phyloP scores from a whole-genome alignment of 2,113 vertebrate species.

The Myanophis thanlyinensis region DNA sequence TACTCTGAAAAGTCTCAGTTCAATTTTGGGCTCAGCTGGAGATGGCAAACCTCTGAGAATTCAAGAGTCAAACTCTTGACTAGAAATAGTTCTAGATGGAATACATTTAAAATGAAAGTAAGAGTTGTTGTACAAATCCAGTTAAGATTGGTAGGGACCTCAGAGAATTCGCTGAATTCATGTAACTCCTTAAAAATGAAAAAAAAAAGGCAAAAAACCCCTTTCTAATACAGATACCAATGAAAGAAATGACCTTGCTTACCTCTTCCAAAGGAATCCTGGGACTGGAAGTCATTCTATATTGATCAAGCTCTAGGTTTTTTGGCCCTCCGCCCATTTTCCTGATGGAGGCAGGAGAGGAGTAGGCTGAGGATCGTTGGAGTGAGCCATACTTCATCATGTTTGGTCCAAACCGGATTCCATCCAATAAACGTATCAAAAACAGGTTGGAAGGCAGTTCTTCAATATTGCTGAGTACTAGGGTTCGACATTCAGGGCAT shows the following conservation, averaged over 20 bases:
- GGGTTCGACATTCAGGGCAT: constrained; percentile 86
- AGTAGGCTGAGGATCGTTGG: constrained; percentile 60
- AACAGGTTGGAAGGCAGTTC: constrained; percentile 87
- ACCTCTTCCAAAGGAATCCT: constrained; percentile 76
- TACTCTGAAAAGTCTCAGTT: background rate
- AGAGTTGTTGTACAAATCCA: background rate
- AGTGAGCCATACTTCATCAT: constrained; percentile 59
- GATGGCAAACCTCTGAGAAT: constrained; percentile 12
- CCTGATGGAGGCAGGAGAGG: constrained; percentile 61
- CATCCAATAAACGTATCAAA: constrained; percentile 83
- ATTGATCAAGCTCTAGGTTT: constrained; percentile 64
- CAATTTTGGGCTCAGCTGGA: constrained; percentile 2
- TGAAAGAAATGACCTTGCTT: constrained; percentile 58
- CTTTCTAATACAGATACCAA: background rate
- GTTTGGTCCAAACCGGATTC: constrained; percentile 66
- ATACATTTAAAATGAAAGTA: background rate
- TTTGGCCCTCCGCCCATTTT: constrained; percentile 61
- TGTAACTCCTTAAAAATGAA: background rate
- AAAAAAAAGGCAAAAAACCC: too few species aligned
- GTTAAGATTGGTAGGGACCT: background rate
- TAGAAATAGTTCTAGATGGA: constrained; percentile 14
- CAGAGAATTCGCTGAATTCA: background rate
- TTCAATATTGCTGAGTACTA: constrained; percentile 78
- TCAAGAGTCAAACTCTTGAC: background rate
- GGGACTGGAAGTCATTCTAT: constrained; percentile 67